phyloP scores from a whole-genome alignment of 2,888 invertebrate genomes.

The Cotesia congregata region DNA sequence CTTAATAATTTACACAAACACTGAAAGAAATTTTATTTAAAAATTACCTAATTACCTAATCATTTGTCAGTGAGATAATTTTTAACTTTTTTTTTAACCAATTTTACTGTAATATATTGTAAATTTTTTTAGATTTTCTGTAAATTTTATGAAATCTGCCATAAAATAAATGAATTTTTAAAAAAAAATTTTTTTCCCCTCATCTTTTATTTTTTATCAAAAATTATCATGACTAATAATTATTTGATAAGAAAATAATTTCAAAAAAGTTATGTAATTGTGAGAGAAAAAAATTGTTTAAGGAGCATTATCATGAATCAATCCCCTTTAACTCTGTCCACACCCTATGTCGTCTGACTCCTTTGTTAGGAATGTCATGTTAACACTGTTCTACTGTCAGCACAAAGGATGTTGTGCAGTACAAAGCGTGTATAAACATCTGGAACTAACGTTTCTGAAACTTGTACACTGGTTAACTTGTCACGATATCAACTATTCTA shows the following conservation, averaged over 20 bases:
- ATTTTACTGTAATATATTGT: no score
- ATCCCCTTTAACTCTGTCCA: conserved; percentile 14
- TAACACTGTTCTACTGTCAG: conserved; percentile 18
- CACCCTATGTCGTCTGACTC: conserved; percentile 2
- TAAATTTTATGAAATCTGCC: no score
- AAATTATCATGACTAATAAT: neutral
- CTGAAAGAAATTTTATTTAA: neutral
- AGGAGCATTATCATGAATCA: neutral
- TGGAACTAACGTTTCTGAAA: conserved; percentile 16
- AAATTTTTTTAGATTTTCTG: no score
- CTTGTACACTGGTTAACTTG: neutral
- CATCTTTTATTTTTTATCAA: neutral
- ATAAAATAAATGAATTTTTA: no score
- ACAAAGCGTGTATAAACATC: conserved; percentile 26
- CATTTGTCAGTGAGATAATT: no score
- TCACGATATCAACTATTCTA: neutral
- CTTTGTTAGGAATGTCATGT: conserved; percentile 26
- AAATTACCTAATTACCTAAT: no score
- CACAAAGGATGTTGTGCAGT: conserved; percentile 19
- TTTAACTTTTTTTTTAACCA: no score
- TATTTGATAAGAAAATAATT: neutral
- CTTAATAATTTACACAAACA: neutral
- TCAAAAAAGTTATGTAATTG: neutral
- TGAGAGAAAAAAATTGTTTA: neutral
- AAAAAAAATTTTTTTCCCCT: no score